Conservation (phyloP, 2,797 vertebrate species). For the Natrix natrix region DNA sequence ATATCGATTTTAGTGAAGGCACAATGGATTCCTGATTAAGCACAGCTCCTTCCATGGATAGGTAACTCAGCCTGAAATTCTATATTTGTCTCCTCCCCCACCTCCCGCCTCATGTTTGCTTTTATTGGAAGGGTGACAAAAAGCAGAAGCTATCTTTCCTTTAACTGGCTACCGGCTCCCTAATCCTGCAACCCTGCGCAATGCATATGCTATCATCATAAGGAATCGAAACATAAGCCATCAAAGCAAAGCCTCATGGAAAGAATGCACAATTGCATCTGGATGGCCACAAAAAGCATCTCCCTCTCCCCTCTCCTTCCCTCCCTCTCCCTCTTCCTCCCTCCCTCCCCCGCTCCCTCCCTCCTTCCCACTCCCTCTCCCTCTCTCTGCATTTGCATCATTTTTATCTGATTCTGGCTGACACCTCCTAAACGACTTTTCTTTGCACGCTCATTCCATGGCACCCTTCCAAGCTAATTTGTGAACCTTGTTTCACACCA, state of each 20-base stretch:
- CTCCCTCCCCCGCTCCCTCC: too few species aligned
- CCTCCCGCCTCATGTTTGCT: neutral
- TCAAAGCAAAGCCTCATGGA: conserved; percentile 52
- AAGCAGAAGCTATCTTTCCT: conserved; percentile 59
- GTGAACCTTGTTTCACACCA: conserved; percentile 72
- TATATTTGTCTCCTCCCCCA: conserved; percentile 69
- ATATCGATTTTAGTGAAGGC: conserved; percentile 60
- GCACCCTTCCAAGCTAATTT: conserved; percentile 67
- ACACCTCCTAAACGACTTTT: conserved; percentile 52
- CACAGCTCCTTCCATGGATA: conserved; percentile 58
- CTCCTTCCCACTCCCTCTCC: too few species aligned
- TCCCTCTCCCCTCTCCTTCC: fast-evolving
- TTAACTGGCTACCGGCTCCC: conserved; percentile 72
- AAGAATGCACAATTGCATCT: conserved; percentile 44
- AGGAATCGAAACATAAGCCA: conserved; percentile 69
- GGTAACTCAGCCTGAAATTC: conserved; percentile 76
- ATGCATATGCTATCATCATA: conserved; percentile 65
- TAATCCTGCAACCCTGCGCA: conserved; percentile 61
- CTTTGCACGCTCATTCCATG: conserved; percentile 61
- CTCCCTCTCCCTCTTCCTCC: too few species aligned
- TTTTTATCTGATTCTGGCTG: conserved; percentile 32
- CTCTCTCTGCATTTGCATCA: neutral
- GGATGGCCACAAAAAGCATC: conserved; percentile 30
- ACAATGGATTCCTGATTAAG: conserved; percentile 55
- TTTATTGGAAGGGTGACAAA: conserved; percentile 16